Conservation (phyloP, 2,797 vertebrate species). For the Anas flavirostris region DNA sequence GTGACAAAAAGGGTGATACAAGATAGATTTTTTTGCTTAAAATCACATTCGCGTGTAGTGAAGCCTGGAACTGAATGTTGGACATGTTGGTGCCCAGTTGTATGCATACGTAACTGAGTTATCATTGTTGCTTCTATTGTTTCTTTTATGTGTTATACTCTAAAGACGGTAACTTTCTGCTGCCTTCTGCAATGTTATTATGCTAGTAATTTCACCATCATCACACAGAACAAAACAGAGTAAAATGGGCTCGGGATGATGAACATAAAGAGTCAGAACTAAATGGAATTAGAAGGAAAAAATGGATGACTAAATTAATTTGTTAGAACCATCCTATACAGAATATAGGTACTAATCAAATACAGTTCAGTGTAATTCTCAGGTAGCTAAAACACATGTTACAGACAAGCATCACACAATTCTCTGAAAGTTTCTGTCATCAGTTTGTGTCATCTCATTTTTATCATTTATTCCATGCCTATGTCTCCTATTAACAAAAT, state of each 20-base stretch:
- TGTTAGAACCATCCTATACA: not conserved
- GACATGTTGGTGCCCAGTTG: not conserved
- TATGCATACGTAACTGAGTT: not conserved
- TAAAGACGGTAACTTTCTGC: not conserved
- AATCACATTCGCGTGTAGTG: not conserved
- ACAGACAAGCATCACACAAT: not conserved
- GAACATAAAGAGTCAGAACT: not conserved
- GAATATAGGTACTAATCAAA: not conserved
- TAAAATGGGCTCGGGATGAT: not conserved
- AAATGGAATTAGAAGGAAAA: not conserved
- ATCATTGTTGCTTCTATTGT: not conserved
- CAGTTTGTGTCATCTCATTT: not conserved
- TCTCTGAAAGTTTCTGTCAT: not conserved
- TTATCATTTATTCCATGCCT: not conserved
- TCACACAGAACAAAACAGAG: not conserved
- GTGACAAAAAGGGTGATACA: not conserved
- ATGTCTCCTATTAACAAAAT: not conserved
- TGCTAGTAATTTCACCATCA: not conserved
- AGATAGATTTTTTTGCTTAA: not conserved
- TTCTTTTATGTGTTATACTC: not conserved
- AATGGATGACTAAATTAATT: not conserved
- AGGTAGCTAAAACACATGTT: not conserved
- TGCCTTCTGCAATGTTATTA: not conserved
- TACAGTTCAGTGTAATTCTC: not conserved
- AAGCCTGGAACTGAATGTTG: not conserved